Percentiles rank a stretch among this genome's conserved stretches.
phyloP scores from a whole-genome alignment of 2,113 vertebrate genomes.

The Labrus mixtus region DNA sequence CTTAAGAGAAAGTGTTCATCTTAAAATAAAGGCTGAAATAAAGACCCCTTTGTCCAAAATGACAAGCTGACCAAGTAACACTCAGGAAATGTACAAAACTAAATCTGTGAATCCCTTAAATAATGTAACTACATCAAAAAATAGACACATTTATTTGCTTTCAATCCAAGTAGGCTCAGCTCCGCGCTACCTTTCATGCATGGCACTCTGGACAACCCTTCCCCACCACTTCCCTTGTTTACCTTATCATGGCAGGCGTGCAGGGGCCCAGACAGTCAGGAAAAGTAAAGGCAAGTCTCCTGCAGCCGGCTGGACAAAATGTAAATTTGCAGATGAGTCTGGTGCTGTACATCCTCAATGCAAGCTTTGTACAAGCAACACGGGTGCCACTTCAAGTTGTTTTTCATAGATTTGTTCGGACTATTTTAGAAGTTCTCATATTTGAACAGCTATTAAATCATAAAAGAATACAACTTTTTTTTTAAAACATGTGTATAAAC shows the following conservation, averaged over 20 bases:
- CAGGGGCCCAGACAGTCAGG: slow-evolving; percentile 65
- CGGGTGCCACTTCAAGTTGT: slow-evolving; percentile 48
- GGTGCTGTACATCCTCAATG: slow-evolving; percentile 63
- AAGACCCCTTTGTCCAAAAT: slow-evolving; percentile 68
- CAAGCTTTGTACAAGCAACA: slow-evolving; percentile 51
- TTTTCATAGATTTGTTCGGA: slow-evolving; percentile 30
- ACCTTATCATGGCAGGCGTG: slow-evolving; percentile 47
- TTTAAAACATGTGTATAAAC: slow-evolving; percentile 22
- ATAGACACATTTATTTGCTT: slow-evolving; percentile 7
- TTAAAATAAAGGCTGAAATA: slow-evolving; percentile 70
- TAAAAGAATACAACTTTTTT: background rate
- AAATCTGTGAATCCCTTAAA: slow-evolving; percentile 3
- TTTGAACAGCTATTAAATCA: slow-evolving; percentile 24
- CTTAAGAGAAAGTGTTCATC: slow-evolving; percentile 61
- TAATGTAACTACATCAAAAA: background rate
- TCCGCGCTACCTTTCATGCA: slow-evolving; percentile 1
- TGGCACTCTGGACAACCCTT: slow-evolving; percentile 13
- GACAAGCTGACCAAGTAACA: slow-evolving; percentile 62
- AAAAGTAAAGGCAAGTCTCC: slow-evolving; percentile 50
- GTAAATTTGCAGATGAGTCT: slow-evolving; percentile 64
- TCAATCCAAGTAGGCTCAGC: slow-evolving; percentile 10
- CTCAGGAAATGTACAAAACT: slow-evolving; percentile 35
- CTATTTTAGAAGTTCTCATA: slow-evolving; percentile 54
- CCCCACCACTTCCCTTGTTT: slow-evolving; percentile 59
- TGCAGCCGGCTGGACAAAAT: slow-evolving; percentile 49